Conservation (phyloP, 2,888 invertebrate species). For the Cyrtodaria siliqua region DNA sequence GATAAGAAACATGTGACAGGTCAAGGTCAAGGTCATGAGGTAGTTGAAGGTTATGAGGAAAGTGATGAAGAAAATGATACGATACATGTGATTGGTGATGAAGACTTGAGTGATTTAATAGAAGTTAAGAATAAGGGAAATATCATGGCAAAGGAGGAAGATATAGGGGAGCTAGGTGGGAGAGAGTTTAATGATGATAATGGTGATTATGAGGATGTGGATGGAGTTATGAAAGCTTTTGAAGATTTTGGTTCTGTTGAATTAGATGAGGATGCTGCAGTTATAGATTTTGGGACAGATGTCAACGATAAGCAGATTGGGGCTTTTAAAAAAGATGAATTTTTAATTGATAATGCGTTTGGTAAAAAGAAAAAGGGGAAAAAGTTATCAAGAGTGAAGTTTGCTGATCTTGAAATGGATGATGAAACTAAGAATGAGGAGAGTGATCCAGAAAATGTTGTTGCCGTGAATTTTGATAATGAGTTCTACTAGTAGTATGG, state of each 20-base stretch:
- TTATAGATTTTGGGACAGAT: slow-evolving; percentile 10
- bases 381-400: slow-evolving; percentile 40
- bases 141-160: slow-evolving; percentile 1
- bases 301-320: too few relatives aligned
- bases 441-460: slow-evolving; percentile 21
- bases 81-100: background rate
- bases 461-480: slow-evolving; percentile 35
- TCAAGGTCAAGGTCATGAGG: background rate
- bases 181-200: slow-evolving; percentile 7
- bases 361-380: slow-evolving; percentile 46
- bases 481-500: slow-evolving; percentile 20
- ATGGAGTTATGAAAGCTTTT: too few relatives aligned
- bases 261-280: slow-evolving; percentile 19
- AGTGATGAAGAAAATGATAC: background rate
- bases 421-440: slow-evolving; percentile 18
- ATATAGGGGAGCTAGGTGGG: slow-evolving; percentile 8
- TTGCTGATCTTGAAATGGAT: slow-evolving; percentile 35
- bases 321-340: too few relatives aligned
- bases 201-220: slow-evolving; percentile 19
- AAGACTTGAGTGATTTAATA: background rate
- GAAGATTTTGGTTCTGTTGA: background rate
- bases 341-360: too few relatives aligned
- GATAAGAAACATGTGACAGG: background rate
- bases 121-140: background rate
- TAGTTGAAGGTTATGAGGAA: background rate